These are phyloP conservation scores for Hirtodrosophila cameraria DNA, from an alignment of 2,888 invertebrate species.

Conservation along the genomic window DNA sequence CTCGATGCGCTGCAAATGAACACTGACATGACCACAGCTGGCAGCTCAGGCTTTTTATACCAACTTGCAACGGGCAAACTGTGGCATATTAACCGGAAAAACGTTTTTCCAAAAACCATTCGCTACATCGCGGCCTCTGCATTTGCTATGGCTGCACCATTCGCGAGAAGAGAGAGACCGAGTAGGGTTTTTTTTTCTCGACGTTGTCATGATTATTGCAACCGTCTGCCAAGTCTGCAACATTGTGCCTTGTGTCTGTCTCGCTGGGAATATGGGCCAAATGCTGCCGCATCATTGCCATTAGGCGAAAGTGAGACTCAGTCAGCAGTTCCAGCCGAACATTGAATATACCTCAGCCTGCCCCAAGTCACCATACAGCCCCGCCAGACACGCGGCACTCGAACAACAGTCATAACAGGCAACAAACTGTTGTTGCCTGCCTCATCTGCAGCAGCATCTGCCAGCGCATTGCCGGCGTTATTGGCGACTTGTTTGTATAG, in stretches of 20 bases:
- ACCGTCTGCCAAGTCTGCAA: constrained; percentile 17
- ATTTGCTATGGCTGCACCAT: constrained; percentile 16
- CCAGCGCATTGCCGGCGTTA: constrained; percentile 17
- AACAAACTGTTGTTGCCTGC: constrained; percentile 24
- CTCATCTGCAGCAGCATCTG: constrained; percentile 40
- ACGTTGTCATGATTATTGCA: constrained; percentile 48
- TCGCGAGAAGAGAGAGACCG: background rate
- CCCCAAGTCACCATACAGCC: background rate
- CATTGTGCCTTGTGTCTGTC: background rate
- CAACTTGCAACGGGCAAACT: constrained; percentile 27
- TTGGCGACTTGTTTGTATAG: constrained; percentile 47
- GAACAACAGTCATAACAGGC: constrained; percentile 25
- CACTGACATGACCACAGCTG: constrained; percentile 66
- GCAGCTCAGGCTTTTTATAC: constrained; percentile 59
- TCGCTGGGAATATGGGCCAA: constrained; percentile 66
- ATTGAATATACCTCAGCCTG: no score
- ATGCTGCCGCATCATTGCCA: constrained; percentile 75
- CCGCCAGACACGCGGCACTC: background rate
- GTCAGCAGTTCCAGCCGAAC: constrained; percentile 21
- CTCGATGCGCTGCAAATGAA: constrained; percentile 53
- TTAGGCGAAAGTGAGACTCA: constrained; percentile 66
- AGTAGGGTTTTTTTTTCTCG: constrained; percentile 25
- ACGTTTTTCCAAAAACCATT: constrained; percentile 41
- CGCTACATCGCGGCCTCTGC: constrained; percentile 32
- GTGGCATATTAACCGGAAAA: constrained; percentile 69